Percentiles rank a stretch among this genome's conserved stretches.
These are phyloP conservation scores for Gyrodactylus bullatarudis DNA, from an alignment of 1,140 invertebrate species.

Conservation along the genomic window DNA sequence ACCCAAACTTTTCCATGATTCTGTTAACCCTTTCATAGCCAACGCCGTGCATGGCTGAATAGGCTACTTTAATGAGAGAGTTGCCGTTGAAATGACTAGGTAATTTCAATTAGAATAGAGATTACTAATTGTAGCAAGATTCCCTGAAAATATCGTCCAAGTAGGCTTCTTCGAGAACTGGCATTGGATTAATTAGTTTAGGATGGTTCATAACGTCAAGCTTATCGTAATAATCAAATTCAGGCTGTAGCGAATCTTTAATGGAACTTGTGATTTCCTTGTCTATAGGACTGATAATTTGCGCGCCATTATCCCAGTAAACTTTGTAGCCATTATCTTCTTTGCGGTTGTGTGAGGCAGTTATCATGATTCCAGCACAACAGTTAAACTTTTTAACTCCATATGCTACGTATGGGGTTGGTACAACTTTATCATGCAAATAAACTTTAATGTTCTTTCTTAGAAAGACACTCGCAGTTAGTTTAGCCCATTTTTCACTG, in stretches of 20 bases:
- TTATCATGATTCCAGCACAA: conserved; percentile 60
- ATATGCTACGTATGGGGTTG: conserved; percentile 68
- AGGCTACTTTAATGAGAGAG: conserved; percentile 15
- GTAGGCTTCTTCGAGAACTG: conserved; percentile 30
- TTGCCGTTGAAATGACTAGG: conserved; percentile 24
- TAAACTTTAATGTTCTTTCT: conserved; percentile 40
- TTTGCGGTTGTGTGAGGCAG: conserved; percentile 92
- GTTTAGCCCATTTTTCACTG: conserved; percentile 56
- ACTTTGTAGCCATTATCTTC: conserved; percentile 97
- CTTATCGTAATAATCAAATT: background rate
- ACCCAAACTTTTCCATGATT: conserved; percentile 37
- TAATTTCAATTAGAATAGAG: background rate
- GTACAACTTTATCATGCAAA: conserved; percentile 41
- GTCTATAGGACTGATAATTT: conserved; percentile 70
- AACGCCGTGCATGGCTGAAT: conserved; percentile 91
- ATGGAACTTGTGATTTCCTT: conserved; percentile 46
- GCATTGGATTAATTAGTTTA: conserved; percentile 18
- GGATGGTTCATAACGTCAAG: background rate
- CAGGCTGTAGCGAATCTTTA: conserved; percentile 14
- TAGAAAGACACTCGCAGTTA: conserved; percentile 49
- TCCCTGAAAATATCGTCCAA: conserved; percentile 26
- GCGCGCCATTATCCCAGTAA: conserved; percentile 62
- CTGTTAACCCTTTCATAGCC: conserved; percentile 40
- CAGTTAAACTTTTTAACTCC: conserved; percentile 32
- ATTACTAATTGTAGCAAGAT: conserved; percentile 14